Base-by-base conservation (phyloP, 2,797 vertebrate genomes). In the Anguilla pacifica region DNA sequence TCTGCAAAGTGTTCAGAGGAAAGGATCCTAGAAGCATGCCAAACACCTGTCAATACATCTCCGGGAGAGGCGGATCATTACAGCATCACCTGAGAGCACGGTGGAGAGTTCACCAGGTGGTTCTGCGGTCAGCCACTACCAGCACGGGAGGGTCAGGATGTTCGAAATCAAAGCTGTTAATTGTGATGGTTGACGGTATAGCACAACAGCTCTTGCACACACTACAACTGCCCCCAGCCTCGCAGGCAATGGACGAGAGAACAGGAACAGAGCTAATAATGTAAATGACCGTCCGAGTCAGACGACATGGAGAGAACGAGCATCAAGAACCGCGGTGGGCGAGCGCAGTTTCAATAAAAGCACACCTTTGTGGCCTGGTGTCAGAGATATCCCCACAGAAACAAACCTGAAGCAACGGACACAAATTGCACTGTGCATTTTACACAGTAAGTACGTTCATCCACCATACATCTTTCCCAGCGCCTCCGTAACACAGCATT, bases 31-130 rank as follows among this genome's bases (percentile, higher is more conserved):
- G 31, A 19, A 72, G 61, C 19, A 28, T 39, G 51, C 81, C 79
- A 64, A 83, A 82, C n/a, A 53, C 31, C 87, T 84, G 87, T 87
- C 82, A 72, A 84, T 87, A 43, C 43, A 64, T 61, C 86, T 55
- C 61, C 35, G 53, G 43, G 43, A 39, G 59, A 61, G 79, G 10
- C 59, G 28, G 46, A 87, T 87, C 82, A 55, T 74, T 35, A 49
- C 61, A n/a, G 46, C 86, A 53, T 87, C 81, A 87, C 82, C 87
- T 13, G 79, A 70, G 79, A 35, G 82, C 61, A 15, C 7, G 31
- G n/a, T 84, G 79, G 79, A 84, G 51, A 81, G 57, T 53, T 59
- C 43, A 22, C 77, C 57, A 46, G 77, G 86, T 82, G 39, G 35
- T 81, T 59, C 79, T n/a, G 57, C 28, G 7, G 87, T 84, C 49